Percentiles rank a stretch among this genome's conserved stretches.
Conservation (phyloP, 1,140 invertebrate species). For the Drosophila trapezifrons region DNA sequence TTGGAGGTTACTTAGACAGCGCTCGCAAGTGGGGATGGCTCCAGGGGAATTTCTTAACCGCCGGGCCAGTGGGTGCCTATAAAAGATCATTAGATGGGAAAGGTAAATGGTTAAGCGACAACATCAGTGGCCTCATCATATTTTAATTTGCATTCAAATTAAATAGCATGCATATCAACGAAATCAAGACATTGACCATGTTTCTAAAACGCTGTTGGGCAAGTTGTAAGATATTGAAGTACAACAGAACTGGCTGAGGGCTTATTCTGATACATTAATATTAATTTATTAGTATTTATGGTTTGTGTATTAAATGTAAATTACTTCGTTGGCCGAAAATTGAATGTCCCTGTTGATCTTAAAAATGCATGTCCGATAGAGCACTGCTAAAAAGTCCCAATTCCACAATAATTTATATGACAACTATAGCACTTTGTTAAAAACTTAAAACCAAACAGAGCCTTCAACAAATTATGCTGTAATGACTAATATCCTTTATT, state of each 20-base stretch:
- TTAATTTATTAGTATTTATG: background rate
- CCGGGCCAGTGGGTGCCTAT: slow-evolving; percentile 52
- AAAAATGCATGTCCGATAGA: too few species aligned
- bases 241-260: background rate
- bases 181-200: slow-evolving; percentile 15
- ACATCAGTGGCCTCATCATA: slow-evolving; percentile 56
- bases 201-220: background rate
- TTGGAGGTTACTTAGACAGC: slow-evolving; percentile 24
- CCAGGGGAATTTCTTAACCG: slow-evolving; percentile 32
- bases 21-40: slow-evolving; percentile 7
- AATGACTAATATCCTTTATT: too few species aligned
- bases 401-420: too few species aligned
- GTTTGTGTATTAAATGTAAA: background rate
- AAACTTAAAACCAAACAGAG: too few species aligned
- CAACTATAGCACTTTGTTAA: too few species aligned
- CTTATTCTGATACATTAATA: background rate
- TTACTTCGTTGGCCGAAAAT: background rate
- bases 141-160: slow-evolving; percentile 79
- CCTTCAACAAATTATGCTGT: too few species aligned
- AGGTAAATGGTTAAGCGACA: slow-evolving; percentile 54
- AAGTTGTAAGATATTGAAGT: background rate
- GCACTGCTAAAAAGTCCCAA: background rate
- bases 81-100: slow-evolving; percentile 73
- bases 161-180: slow-evolving; percentile 50
- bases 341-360: background rate